Conservation (phyloP, 2,797 vertebrate species). For the Sorex maritimensis region DNA sequence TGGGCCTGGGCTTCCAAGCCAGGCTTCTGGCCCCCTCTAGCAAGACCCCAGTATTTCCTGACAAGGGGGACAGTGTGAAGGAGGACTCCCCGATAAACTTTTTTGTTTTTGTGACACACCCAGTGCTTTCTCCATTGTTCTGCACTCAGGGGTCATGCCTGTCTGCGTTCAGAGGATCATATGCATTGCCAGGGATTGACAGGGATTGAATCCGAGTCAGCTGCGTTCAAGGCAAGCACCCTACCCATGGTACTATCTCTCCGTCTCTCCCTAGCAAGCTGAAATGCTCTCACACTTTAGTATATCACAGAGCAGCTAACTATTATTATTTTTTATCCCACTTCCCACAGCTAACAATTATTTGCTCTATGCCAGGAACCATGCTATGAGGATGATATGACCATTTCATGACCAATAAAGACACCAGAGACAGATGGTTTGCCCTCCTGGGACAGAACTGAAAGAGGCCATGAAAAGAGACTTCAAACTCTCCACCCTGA, state of each 20-base stretch:
- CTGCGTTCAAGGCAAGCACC: no score
- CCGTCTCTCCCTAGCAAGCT: background rate
- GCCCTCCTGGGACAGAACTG: background rate
- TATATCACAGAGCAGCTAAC: background rate
- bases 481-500: background rate
- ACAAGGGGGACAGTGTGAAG: background rate
- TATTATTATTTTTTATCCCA: no score
- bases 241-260: no score
- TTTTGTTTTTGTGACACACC: no score
- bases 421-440: no score
- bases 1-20: background rate
- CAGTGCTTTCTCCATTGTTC: no score
- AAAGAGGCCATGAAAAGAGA: background rate
- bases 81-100: background rate
- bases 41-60: background rate
- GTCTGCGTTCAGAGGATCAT: no score
- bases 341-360: background rate
- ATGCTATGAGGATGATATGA: background rate
- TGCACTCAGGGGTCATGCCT: no score
- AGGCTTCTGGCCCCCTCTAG: background rate
- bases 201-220: no score
- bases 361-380: background rate
- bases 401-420: background rate
- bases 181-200: no score
- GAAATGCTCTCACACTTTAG: background rate